Conservation (phyloP, 2,113 vertebrate genomes). For the Phylloscopus trochiloides region DNA sequence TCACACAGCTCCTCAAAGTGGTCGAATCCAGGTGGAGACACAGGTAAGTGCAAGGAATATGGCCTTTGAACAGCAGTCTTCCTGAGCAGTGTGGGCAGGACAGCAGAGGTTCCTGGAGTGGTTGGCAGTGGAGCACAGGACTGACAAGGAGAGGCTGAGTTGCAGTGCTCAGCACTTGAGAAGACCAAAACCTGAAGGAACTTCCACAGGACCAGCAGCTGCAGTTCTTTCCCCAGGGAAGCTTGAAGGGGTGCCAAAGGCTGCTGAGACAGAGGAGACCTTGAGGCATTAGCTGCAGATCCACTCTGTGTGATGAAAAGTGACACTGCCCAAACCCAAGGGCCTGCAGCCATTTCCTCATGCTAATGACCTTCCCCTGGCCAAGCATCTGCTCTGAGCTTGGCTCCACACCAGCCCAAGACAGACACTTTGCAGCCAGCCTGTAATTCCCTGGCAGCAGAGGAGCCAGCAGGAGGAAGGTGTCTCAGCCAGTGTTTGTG, state of each 20-base stretch:
- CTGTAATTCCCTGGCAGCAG: background rate
- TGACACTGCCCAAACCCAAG: background rate
- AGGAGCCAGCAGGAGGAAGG: background rate
- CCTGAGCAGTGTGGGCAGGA: background rate
- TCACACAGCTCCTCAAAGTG: rapidly evolving
- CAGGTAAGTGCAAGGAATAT: background rate
- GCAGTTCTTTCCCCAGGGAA: background rate
- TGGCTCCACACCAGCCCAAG: background rate
- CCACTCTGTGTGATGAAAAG: background rate
- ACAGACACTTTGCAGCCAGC: background rate
- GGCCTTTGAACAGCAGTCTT: background rate
- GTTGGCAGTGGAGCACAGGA: background rate
- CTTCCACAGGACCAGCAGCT: background rate
- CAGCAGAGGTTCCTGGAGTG: rapidly evolving
- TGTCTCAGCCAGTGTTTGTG: background rate
- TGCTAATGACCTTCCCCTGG: background rate
- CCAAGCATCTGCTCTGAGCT: background rate
- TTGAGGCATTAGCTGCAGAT: background rate
- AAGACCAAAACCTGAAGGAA: background rate
- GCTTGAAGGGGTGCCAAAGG: background rate
- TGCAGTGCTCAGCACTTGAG: background rate
- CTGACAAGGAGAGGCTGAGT: rapidly evolving
- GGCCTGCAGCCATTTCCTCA: background rate
- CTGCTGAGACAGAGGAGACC: background rate
- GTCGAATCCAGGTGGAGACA: background rate